Evolutionary conservation across 1,140 invertebrate genomes (phyloP).

Genomic region (Argopecten irradians): DNA sequence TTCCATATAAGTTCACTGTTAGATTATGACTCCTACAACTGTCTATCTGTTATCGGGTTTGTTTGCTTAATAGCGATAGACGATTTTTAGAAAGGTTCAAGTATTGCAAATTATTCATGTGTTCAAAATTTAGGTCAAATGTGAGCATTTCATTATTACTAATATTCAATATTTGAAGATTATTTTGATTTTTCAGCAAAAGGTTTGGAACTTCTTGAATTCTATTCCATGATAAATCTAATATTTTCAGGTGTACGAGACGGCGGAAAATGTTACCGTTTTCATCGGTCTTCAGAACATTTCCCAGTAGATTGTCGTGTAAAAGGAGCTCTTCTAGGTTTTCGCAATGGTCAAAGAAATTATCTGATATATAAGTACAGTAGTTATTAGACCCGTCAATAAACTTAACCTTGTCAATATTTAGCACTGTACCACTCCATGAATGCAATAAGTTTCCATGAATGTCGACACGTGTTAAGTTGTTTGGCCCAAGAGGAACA

Average conservation of each 20-base stretch:
- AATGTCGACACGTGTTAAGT: neutral
- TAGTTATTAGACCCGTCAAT: constrained; percentile 40
- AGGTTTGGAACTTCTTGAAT: constrained; percentile 30
- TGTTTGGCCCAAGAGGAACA: neutral
- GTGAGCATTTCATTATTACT: constrained; percentile 40
- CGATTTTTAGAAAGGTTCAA: constrained; percentile 50
- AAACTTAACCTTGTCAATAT: constrained; percentile 23
- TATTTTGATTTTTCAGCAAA: constrained; percentile 32
- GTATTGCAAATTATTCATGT: constrained; percentile 37
- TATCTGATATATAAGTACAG: constrained; percentile 24
- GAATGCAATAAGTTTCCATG: constrained; percentile 31
- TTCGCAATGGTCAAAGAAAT: constrained; percentile 45
- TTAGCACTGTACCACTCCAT: constrained; percentile 44
- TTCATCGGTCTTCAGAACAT: neutral
- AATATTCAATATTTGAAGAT: constrained; percentile 41
- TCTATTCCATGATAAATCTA: constrained; percentile 54
- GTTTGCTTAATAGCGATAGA: neutral
- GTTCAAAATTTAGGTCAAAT: constrained; percentile 39
- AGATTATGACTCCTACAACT: neutral
- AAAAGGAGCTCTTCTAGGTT: constrained; percentile 25
- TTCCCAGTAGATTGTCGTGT: constrained; percentile 35
- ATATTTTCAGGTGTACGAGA: constrained; percentile 26
- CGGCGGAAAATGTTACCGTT: constrained; percentile 2
- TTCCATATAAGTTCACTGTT: constrained; percentile 37
- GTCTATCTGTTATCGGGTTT: constrained; percentile 27